Evolutionary conservation across 1,140 invertebrate species (phyloP), one percentile per base, ranked within the genome.

Genomic region (Dinothrombium tinctorium): DNA sequence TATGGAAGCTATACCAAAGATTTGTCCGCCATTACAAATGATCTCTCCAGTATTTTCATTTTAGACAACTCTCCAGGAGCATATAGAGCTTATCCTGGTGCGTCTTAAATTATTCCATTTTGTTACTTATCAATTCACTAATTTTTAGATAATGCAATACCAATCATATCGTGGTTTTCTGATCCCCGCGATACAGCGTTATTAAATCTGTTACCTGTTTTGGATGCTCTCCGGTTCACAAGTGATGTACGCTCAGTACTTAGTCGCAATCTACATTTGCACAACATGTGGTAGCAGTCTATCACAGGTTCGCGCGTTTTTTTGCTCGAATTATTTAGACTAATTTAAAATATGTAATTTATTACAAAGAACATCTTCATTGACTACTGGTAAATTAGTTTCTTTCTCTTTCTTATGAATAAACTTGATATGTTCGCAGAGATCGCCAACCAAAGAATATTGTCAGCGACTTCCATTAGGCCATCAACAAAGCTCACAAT

Each of bases 151-250:
- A 99, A 99, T 65, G 94, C 92, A 53, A 96, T 99, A 59, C 94
- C 94, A 32, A 99, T 99, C 54, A 94, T 92, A 60, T 96, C 90
- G 48, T 99, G 94, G 94, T 96, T 96, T 65, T 84, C 77, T 50
- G 92, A 99, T 65, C 83, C 89, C 28, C 73, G 75, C 56, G 94
- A 99, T 63, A 87, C 86, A 44, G 83, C 87, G 48, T 66, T 99
- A 49, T 69, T 99, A 43, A 92, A 87, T 59, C 68, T 99, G 51
- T 69, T 99, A 54, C 94, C 94, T 37, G 80, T 98, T 57, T 64
- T 99, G 49, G 94, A 99, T 61, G 89, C 92, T 36, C 63, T 98
- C 48, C 69, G 92, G 45, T 98, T 98, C 61, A 89, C 83, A 47
- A 76, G 81, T 55, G 92, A 98, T 61, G 90, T 96, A 25, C 73